Base-by-base conservation (phyloP, 2,888 invertebrate species). In the Rhagonycha fulva region DNA sequence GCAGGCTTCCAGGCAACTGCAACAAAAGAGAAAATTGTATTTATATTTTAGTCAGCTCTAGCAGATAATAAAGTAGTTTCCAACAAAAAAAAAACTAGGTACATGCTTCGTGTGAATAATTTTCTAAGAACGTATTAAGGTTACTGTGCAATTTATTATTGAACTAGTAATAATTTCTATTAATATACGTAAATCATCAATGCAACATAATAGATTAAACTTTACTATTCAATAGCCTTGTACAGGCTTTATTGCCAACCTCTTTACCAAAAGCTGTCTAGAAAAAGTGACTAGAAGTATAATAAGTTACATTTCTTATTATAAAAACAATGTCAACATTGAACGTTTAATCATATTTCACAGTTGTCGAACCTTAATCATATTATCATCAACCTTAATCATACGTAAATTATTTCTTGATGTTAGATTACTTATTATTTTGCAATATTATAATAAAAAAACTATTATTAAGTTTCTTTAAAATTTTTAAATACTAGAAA, bases 1-100 rank as follows among this genome's bases (percentile, higher is more conserved):
- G 86, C 92, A 89, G 80, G 92, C 90, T 88, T 94, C 94, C 87
- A 92, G 88, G 84, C 93, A 93, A 84, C 94, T 94, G 88, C 81
- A 87, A 87, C 81, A 78, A 47, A n/a, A 47, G n/a, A 47, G n/a
- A n/a, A 47, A 2, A 9, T 47, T n/a, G 2, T 47, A 7, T 47
- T n/a, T 1, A 47, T 47, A 0, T 47, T n/a, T 47, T 47, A 47
- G 47, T n/a, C 47, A n/a, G 2, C n/a, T n/a, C 0, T 32, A 12
- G n/a, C n/a, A n/a, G n/a, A n/a, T 47, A 7, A n/a, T 47, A n/a
- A 47, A 32, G 5, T 32, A 5, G 0, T 32, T 47, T n/a, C n/a
- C n/a, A 47, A 19, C 19, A 19, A 19, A 19, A 4, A 7, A 5
- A 12, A 47, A 47, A 47, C n/a, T n/a, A 2, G n/a, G n/a, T 47